Percentiles rank a stretch among this genome's conserved stretches.
Conservation (phyloP, 2,113 vertebrate genomes). For the Hystrix cristata region DNA sequence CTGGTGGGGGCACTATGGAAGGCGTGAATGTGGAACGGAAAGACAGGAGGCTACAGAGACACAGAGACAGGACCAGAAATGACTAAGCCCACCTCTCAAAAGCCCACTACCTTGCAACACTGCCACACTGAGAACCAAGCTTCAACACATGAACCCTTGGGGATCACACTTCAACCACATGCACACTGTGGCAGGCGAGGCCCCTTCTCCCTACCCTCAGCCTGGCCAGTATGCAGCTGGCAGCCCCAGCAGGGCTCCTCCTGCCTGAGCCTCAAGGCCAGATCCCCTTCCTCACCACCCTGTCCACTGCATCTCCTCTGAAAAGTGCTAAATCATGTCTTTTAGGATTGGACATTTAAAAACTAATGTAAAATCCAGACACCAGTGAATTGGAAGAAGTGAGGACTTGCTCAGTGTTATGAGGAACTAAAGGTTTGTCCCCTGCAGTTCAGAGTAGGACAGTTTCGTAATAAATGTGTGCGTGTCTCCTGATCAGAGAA, state of each 20-base stretch:
- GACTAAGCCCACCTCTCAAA: background rate
- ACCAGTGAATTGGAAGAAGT: background rate
- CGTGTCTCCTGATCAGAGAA: conserved; percentile 9
- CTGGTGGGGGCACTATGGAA: background rate
- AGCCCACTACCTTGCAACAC: background rate
- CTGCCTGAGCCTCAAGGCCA: background rate
- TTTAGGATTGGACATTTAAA: background rate
- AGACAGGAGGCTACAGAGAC: background rate
- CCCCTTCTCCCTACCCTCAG: background rate
- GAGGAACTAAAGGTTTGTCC: conserved; percentile 13
- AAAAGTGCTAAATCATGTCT: conserved; percentile 1
- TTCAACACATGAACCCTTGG: background rate
- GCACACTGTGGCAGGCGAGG: background rate
- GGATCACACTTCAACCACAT: background rate
- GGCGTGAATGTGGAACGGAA: background rate
- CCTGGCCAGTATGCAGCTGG: background rate
- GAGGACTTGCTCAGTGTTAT: background rate
- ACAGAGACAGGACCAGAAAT: background rate
- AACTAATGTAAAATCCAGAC: background rate
- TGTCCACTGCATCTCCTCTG: background rate
- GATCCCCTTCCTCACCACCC: background rate
- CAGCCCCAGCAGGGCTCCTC: background rate
- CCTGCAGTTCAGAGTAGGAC: background rate
- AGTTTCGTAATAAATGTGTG: conserved; percentile 54
- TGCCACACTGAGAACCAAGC: background rate